Percentiles rank a stretch among this genome's conserved stretches.
These are phyloP conservation scores for Hylaeus volcanicus DNA, from an alignment of 1,140 invertebrate species.

Conservation along the genomic window DNA sequence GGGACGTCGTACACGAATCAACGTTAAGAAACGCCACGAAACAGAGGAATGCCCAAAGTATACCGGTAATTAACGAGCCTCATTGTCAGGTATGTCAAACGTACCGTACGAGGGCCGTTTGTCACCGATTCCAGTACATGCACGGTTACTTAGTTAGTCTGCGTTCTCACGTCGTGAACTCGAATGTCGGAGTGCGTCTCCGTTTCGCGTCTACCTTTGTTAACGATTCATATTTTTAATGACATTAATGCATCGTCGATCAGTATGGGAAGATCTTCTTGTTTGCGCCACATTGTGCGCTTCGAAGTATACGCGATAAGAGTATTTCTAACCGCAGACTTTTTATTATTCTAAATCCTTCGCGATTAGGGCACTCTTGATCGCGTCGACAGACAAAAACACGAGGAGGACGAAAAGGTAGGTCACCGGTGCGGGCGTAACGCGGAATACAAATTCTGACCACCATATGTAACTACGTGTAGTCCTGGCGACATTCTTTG, in stretches of 20 bases:
- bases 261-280: background rate
- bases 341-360: background rate
- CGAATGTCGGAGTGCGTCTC: too few species aligned
- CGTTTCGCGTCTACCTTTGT: too few species aligned
- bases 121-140: too few species aligned
- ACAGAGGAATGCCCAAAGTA: background rate
- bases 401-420: background rate
- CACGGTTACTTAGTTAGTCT: too few species aligned
- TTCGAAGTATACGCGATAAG: too few species aligned
- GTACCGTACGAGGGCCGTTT: too few species aligned
- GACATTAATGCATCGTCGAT: too few species aligned
- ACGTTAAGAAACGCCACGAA: background rate
- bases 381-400: background rate
- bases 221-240: too few species aligned
- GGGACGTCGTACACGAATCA: background rate
- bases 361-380: background rate
- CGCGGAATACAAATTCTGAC: background rate
- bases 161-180: too few species aligned
- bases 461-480: background rate
- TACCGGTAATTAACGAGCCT: too few species aligned
- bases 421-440: background rate
- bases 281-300: background rate
- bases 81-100: too few species aligned
- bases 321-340: too few species aligned
- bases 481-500: conserved; percentile 7